Percentiles rank a stretch among this genome's conserved stretches.
Conservation (phyloP, 2,113 vertebrate species). For the Eolophus roseicapilla region DNA sequence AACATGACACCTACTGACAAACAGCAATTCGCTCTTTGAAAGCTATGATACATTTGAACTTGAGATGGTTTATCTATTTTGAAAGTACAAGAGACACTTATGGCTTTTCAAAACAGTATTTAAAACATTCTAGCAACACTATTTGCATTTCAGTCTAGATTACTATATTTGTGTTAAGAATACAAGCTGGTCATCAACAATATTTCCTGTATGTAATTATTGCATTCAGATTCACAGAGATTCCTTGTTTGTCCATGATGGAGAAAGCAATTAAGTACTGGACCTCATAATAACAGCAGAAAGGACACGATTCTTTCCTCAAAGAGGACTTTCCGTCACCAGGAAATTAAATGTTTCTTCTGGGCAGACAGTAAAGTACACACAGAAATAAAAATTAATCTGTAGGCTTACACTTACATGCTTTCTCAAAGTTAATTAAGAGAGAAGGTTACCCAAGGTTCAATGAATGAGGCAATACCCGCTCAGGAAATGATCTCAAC, state of each 20-base stretch:
- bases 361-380: conserved; percentile 65
- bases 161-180: conserved; percentile 20
- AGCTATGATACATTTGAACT: neutral
- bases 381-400: conserved; percentile 64
- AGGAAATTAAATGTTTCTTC: conserved; percentile 79
- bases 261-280: neutral
- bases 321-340: conserved; percentile 68
- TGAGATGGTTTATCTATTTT: conserved; percentile 16
- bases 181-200: conserved; percentile 15
- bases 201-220: conserved; percentile 47
- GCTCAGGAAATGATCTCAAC: conserved; percentile 30
- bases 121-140: neutral
- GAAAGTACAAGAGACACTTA: neutral
- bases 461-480: conserved; percentile 17
- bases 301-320: conserved; percentile 65
- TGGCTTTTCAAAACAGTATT: neutral
- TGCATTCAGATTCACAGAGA: conserved; percentile 36
- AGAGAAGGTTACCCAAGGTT: conserved; percentile 64
- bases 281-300: conserved; percentile 57
- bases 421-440: conserved; percentile 69
- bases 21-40: neutral
- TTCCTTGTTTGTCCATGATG: neutral
- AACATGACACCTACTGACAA: conserved; percentile 20
- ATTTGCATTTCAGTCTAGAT: neutral
- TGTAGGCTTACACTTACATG: conserved; percentile 52